Evolutionary conservation across 2,797 vertebrate species (phyloP).

Genomic region (Neopelma chrysocephalum): DNA sequence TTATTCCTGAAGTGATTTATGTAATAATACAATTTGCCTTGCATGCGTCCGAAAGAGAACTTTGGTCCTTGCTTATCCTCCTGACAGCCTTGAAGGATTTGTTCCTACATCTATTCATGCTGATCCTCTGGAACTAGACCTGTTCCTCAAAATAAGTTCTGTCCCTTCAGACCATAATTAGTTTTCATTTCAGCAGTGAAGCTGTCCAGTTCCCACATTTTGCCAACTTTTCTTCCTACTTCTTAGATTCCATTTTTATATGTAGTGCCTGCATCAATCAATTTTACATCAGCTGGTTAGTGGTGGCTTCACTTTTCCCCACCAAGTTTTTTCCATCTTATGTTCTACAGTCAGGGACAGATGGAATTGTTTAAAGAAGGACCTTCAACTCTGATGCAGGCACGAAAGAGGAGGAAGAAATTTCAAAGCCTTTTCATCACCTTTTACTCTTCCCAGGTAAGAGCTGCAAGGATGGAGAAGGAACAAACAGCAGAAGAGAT

Average conservation of each 20-base stretch:
- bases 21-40: background rate
- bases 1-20: background rate
- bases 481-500: background rate
- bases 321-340: background rate
- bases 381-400: background rate
- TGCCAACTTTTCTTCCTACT: background rate
- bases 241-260: background rate
- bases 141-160: background rate
- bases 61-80: background rate
- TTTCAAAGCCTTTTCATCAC: background rate
- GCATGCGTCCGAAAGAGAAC: background rate
- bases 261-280: background rate
- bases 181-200: background rate
- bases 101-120: background rate
- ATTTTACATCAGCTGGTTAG: background rate
- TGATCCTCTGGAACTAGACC: background rate
- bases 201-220: background rate
- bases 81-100: background rate
- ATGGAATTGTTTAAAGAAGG: background rate
- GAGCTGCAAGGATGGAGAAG: background rate
- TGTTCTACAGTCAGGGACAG: background rate
- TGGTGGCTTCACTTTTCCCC: background rate
- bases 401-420: background rate
- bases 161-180: background rate
- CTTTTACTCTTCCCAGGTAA: background rate